These are phyloP conservation scores for Hoplostethus mediterraneus DNA, from an alignment of 2,797 vertebrate genomes.

Conservation along the genomic window DNA sequence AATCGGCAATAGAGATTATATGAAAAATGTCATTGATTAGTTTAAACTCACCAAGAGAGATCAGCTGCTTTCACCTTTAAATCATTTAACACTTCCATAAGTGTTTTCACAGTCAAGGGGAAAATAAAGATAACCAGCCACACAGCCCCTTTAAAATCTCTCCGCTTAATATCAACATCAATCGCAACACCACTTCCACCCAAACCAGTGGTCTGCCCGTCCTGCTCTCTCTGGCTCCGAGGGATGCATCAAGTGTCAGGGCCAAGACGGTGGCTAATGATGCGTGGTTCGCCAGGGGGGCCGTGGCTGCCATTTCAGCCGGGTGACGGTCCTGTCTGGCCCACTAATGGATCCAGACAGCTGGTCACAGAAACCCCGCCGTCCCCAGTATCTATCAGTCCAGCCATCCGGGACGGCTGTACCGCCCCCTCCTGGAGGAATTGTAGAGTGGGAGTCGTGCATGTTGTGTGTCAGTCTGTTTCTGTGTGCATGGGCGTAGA, in stretches of 20 bases:
- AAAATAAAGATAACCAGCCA: constrained; percentile 16
- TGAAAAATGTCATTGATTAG: too few species aligned
- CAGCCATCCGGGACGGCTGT: background rate
- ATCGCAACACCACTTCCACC: constrained; percentile 1
- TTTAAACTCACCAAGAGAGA: too few species aligned
- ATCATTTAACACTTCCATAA: too few species aligned
- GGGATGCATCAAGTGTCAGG: constrained; percentile 25
- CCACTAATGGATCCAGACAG: constrained; percentile 47
- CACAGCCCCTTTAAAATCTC: background rate
- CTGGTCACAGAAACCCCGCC: constrained; percentile 39
- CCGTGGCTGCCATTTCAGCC: constrained; percentile 40
- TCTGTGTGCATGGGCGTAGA: background rate
- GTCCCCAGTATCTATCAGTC: constrained; percentile 20
- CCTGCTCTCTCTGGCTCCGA: constrained; percentile 16
- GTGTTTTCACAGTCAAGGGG: background rate
- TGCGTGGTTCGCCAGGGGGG: constrained; percentile 35
- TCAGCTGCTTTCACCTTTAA: too few species aligned
- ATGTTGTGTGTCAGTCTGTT: background rate
- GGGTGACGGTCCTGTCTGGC: constrained; percentile 17
- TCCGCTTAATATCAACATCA: background rate
- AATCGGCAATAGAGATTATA: too few species aligned
- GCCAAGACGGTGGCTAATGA: constrained; percentile 62
- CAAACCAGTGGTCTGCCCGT: background rate
- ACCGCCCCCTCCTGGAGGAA: background rate
- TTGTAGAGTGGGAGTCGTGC: background rate